These are phyloP conservation scores for Clarias laeviceps DNA, from an alignment of 2,797 vertebrate genomes.

Conservation along the genomic window DNA sequence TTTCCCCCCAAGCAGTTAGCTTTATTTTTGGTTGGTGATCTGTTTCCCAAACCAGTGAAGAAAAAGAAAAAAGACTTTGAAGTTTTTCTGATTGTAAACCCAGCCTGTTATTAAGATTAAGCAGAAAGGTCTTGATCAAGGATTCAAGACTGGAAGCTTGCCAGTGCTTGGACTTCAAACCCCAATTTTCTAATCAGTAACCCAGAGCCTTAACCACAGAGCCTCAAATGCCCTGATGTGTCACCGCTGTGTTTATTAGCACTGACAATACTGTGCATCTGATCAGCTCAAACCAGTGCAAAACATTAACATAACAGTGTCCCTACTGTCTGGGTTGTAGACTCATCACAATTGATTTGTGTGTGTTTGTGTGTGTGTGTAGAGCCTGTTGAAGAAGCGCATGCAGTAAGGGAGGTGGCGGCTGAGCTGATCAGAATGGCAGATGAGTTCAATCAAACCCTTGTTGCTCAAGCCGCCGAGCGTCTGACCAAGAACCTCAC, in stretches of 20 bases:
- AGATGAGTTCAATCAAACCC: constrained; percentile 59
- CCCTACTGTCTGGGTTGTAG: background rate
- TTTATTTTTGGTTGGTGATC: background rate
- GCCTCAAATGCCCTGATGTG: background rate
- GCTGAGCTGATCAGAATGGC: constrained; percentile 68
- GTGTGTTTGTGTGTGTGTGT: background rate
- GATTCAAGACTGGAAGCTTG: background rate
- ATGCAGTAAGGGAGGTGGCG: constrained; percentile 58
- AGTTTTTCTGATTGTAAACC: background rate
- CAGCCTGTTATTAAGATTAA: background rate
- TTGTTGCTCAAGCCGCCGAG: constrained; percentile 63
- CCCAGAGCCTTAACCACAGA: background rate
- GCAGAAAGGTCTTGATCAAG: background rate
- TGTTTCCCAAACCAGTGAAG: background rate
- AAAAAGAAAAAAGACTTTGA: background rate
- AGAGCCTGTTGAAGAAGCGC: constrained; percentile 57
- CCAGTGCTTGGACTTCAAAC: background rate
- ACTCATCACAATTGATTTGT: background rate
- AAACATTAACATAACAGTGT: background rate
- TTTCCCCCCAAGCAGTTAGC: background rate
- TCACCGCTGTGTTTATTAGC: background rate
- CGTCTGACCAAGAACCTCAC: constrained; percentile 62
- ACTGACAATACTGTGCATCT: background rate
- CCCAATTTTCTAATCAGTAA: background rate
- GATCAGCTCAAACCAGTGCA: background rate